Evolutionary conservation across 2,113 vertebrate species (phyloP).

Genomic region (Tenebrosternarchus preto): DNA sequence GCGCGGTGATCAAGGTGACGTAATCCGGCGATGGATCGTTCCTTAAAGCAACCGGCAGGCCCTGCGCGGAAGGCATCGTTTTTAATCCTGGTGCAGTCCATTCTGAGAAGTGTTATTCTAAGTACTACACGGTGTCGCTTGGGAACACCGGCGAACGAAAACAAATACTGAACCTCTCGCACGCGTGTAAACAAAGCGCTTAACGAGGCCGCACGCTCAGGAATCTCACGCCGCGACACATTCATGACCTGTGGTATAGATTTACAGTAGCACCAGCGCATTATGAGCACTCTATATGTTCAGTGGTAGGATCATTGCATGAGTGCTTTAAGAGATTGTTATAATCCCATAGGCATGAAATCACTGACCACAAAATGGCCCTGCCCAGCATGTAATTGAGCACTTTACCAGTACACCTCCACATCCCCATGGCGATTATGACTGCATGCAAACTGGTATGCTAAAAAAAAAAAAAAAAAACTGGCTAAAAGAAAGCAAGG

Average conservation of each 20-base stretch:
- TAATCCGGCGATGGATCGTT: background rate
- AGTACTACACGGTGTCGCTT: background rate
- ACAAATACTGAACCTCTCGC: conserved; percentile 29
- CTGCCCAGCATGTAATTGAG: conserved; percentile 53
- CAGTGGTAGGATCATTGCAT: conserved; percentile 36
- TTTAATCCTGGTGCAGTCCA: too few species aligned
- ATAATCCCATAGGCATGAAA: conserved; percentile 43
- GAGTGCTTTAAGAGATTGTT: conserved; percentile 45
- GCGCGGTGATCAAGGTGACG: background rate
- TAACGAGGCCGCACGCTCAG: conserved; percentile 33
- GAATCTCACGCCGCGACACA: conserved; percentile 20
- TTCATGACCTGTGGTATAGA: conserved; percentile 34
- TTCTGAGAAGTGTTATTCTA: too few species aligned
- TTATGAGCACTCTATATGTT: conserved; percentile 49
- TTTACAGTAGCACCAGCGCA: conserved; percentile 34
- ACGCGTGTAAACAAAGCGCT: conserved; percentile 29
- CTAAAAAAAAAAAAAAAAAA: background rate
- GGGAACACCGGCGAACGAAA: background rate
- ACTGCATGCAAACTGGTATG: background rate
- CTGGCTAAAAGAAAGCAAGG: too few species aligned
- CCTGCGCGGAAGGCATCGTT: too few species aligned
- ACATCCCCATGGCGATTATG: conserved; percentile 40
- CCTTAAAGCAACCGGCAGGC: background rate
- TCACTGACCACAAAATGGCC: conserved; percentile 46
- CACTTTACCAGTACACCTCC: conserved; percentile 42